Evolutionary conservation across 2,888 invertebrate genomes (phyloP), one percentile per base, ranked within the genome.

Genomic region (Drosophila pseudotakahashii): DNA sequence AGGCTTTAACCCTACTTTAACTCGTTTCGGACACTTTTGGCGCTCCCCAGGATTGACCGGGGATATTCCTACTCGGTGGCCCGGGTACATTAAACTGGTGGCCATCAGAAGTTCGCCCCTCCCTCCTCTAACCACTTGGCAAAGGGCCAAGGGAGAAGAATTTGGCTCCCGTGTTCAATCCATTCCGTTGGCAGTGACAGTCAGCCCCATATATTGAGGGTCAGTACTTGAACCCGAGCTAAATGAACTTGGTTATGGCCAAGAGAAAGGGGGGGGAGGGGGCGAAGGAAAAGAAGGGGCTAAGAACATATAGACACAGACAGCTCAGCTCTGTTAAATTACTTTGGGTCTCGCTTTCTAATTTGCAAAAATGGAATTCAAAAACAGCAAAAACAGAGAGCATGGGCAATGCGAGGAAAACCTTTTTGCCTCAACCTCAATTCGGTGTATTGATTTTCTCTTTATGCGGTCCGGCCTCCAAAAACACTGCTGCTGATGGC

Each of bases 341-440:
- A 85, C 71, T 69, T 62, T 76, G 62, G 53, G 73, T 62, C 62
- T 69, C 74, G 64, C 81, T 77, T 82, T 88, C 84, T 86, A 86
- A 88, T 81, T 88, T 83, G 75, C 89, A 86, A 88, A 88, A 80
- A 67, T 52, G 68, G 68, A 48, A 71, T 73, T 79, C 62, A 68
- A 73, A 76, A 72, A 64, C 63, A 71, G 67, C 63, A 71, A 54
- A 41, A 47, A 47, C 50, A 30, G 41, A 23, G 39, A 47, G 48
- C 57, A 62, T 52, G 44, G 32, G 50, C 47, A 47, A 61, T 16
- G 47, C 44, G 42, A 32, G 54, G 41, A 79, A 72, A 59, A 54
- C 70, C 64, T 73, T 84, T 87, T 71, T 60, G 34, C 70, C 72
- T 69, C 67, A 72, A 69, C 66, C 69, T 63, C 71, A 66, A 77